Base-by-base conservation (phyloP, 23 tunicate species). In the Trididemnum nubilum region DNA sequence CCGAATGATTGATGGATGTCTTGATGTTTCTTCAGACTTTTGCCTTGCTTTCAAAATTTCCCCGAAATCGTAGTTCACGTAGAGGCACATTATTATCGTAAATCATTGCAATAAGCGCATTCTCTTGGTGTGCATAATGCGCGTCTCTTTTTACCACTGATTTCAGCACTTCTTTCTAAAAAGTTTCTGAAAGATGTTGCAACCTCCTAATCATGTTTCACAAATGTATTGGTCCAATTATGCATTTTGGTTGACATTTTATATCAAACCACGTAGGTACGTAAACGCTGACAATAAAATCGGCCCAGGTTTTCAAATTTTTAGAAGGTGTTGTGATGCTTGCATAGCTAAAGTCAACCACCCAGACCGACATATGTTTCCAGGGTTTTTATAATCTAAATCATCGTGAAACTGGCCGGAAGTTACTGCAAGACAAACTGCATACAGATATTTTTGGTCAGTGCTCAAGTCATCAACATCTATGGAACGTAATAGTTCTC, bases 221-320 rank as follows among this genome's bases (percentile, higher is more conserved):
- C 61, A 35, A 75, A 75, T 75, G 51, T 18, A 15, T 39, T 37
- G 80, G 34, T 23, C 71, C 80, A 38, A 44, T 4, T 23, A 40
- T 22, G 2, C 26, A 9, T 44, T 38, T 28, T 28, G 21, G 51
- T 38, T 75, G 60, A 44, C 51, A 37, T n/a, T 75, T 75, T 39
- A 75, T 44, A 50, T 36, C 80, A 75, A 75, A 75, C 80, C 80
- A 75, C 44, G 72, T 37, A 9, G 80, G 71, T 23, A 29, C 51
- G 33, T 71, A 75, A 15, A 75, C 19, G 71, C 15, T 36, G 71
- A 35, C n/a, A 61, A 61, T 61, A 61, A 61, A 61, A 25, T 61
- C 29, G 29, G 67, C 67, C 4, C 12, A 61, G 27, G 67, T 61
- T 26, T 61, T 61, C 67, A n/a, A 61, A 61, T 61, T n/a, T 61